Conservation (phyloP, 2,888 invertebrate genomes). For the Rosalia funebris region DNA sequence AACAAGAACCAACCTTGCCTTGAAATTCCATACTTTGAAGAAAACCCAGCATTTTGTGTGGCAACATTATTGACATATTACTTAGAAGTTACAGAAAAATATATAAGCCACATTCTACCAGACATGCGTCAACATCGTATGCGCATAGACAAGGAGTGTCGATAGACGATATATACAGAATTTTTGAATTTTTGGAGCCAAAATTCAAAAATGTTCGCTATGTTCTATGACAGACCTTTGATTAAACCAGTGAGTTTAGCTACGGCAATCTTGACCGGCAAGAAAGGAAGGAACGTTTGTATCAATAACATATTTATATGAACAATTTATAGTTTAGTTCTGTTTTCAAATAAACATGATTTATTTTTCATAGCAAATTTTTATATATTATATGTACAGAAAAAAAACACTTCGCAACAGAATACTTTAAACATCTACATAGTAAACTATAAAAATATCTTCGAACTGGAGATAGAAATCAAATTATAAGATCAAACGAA, state of each 20-base stretch:
- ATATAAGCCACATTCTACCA: not conserved
- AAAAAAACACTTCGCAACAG: no score
- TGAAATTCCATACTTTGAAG: not conserved
- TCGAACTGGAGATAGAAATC: no score
- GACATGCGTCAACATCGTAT: not conserved
- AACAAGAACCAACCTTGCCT: not conserved
- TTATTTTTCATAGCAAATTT: no score
- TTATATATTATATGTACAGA: no score
- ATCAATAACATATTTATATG: no score
- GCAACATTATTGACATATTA: not conserved
- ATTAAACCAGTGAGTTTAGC: not conserved
- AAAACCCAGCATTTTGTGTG: not conserved
- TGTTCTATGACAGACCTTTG: not conserved
- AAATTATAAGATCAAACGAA: no score
- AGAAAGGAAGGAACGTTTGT: no score
- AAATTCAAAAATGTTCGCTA: not conserved
- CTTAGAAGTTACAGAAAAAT: not conserved
- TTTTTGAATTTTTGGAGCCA: not conserved
- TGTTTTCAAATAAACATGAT: no score
- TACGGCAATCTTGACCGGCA: not conserved
- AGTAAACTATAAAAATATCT: no score
- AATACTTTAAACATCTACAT: no score
- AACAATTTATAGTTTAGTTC: no score
- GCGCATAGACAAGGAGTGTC: not conserved
- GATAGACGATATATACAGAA: not conserved